phyloP scores from a whole-genome alignment of 92 coral and sea anemone species.

The Porites divaricata region DNA sequence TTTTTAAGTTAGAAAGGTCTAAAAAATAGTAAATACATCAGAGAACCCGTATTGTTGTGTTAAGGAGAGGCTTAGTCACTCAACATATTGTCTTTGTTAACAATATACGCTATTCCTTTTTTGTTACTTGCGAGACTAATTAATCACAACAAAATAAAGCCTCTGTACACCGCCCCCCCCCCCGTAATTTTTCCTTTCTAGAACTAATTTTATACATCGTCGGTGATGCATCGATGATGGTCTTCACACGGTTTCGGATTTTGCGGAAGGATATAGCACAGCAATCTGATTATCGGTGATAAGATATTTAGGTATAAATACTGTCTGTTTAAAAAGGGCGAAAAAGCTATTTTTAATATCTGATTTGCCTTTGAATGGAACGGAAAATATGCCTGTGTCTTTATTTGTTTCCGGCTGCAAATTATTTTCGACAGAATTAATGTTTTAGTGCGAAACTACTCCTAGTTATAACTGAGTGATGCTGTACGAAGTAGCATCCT shows the following conservation, averaged over 20 bases:
- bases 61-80: background rate
- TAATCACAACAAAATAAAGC: background rate
- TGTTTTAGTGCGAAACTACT: background rate
- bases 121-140: background rate
- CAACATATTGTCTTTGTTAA: background rate
- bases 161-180: background rate
- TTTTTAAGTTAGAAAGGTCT: background rate
- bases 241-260: background rate
- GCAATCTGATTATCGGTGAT: slow-evolving; percentile 27
- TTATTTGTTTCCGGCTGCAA: background rate
- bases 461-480: too few relatives aligned
- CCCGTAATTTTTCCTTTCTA: background rate
- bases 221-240: too few relatives aligned
- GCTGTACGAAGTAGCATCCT: too few relatives aligned
- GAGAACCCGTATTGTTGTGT: background rate
- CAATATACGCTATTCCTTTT: background rate
- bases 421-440: background rate
- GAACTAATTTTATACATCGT: too few relatives aligned
- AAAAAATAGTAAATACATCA: background rate
- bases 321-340: slow-evolving; percentile 3
- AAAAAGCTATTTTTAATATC: background rate
- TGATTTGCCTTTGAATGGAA: background rate
- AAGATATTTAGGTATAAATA: slow-evolving; percentile 17
- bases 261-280: slow-evolving; percentile 26
- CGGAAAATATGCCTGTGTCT: background rate